These are phyloP conservation scores for Aphis gossypii DNA, from an alignment of 1,140 invertebrate genomes.

Conservation along the genomic window DNA sequence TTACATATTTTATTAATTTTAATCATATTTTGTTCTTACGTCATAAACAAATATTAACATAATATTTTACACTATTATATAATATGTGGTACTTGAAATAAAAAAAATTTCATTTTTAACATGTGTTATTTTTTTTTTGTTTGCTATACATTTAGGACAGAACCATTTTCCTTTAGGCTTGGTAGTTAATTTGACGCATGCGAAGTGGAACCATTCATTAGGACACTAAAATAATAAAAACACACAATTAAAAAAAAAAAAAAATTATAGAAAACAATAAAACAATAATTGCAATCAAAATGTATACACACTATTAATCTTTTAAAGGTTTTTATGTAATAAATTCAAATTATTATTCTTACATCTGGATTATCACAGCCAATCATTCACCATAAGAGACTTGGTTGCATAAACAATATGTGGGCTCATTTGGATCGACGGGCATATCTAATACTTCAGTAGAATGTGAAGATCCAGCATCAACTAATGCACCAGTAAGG, in stretches of 20 bases:
- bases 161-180: slow-evolving; percentile 99
- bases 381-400: slow-evolving; percentile 99
- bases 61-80: neutral
- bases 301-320: too few relatives aligned
- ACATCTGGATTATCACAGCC: slow-evolving; percentile 96
- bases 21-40: neutral
- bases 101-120: neutral
- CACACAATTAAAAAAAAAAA: neutral
- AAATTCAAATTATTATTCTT: slow-evolving; percentile 62
- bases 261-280: neutral
- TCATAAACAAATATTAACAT: neutral
- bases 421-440: slow-evolving; percentile 98
- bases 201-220: slow-evolving; percentile 99
- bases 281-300: neutral
- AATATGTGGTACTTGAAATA: neutral
- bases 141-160: slow-evolving; percentile 93
- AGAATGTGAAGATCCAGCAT: slow-evolving; percentile 72
- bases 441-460: slow-evolving; percentile 90
- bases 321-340: neutral
- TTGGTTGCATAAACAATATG: slow-evolving; percentile 98
- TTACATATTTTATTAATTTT: neutral
- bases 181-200: slow-evolving; percentile 92
- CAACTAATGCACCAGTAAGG: slow-evolving; percentile 34
- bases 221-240: slow-evolving; percentile 89
- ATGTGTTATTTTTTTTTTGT: slow-evolving; percentile 68